These are phyloP conservation scores for Stomatorhinus walkeri DNA, from an alignment of 2,797 vertebrate genomes.

Conservation along the genomic window DNA sequence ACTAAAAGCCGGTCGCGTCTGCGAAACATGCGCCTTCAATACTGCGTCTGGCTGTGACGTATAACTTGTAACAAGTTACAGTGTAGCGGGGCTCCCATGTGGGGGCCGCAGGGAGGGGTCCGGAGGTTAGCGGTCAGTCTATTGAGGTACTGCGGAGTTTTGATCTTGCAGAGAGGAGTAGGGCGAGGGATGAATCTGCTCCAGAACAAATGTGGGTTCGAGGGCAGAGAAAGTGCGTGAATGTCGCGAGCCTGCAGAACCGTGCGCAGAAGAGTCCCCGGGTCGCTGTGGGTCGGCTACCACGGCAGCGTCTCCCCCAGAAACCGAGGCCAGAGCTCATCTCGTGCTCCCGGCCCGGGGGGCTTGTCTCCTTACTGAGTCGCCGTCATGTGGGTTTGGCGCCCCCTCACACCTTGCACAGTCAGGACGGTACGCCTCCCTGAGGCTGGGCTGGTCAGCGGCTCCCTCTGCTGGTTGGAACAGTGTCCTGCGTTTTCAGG, in stretches of 20 bases:
- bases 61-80: not conserved
- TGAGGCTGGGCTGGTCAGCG: conserved; percentile 14
- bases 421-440: conserved; percentile 14
- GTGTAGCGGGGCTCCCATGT: not conserved
- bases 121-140: conserved; percentile 9
- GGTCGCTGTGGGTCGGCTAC: not conserved
- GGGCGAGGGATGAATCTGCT: conserved; percentile 5
- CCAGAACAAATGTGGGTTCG: not conserved
- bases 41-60: not conserved
- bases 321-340: not conserved
- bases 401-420: not conserved
- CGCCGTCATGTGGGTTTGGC: not conserved
- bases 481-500: not conserved
- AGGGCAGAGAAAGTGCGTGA: conserved; percentile 17
- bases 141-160: conserved; percentile 21
- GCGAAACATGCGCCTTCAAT: conserved; percentile 21
- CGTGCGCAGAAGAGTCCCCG: not conserved
- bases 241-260: not conserved
- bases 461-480: conserved; percentile 1
- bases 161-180: conserved; percentile 1
- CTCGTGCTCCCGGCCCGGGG: not conserved
- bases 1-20: conserved; percentile 1
- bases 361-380: not conserved
- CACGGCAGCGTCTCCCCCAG: not conserved
- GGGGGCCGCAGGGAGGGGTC: not conserved